Conservation (phyloP, 2,113 vertebrate species). For the cattle (Bos taurus) region DNA sequence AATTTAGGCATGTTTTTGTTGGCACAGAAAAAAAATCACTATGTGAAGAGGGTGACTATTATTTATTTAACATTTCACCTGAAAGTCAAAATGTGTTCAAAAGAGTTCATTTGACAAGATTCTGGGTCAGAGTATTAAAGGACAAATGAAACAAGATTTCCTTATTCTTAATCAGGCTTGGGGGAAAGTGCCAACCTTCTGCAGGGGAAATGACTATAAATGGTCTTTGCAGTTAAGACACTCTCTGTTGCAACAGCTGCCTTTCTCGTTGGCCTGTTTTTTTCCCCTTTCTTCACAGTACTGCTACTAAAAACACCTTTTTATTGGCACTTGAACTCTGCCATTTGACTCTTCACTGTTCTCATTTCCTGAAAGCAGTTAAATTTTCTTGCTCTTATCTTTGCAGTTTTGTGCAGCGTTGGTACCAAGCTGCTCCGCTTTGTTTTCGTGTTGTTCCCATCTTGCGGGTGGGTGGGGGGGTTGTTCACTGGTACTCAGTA, state of each 20-base stretch:
- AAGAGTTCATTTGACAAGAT: slow-evolving; percentile 40
- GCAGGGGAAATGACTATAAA: not conserved
- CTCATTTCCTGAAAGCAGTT: not conserved
- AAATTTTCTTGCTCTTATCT: not conserved
- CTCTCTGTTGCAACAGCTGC: slow-evolving; percentile 4
- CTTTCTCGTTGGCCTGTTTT: not conserved
- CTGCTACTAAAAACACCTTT: slow-evolving; percentile 21
- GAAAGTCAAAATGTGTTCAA: slow-evolving; percentile 46
- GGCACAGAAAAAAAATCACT: slow-evolving; percentile 58
- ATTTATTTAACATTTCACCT: slow-evolving; percentile 68
- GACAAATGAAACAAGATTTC: not conserved
- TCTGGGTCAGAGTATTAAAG: slow-evolving; percentile 37
- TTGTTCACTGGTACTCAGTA: not conserved
- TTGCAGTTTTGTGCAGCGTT: not conserved
- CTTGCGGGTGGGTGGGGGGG: not conserved
- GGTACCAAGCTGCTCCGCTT: not conserved
- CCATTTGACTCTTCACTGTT: not conserved
- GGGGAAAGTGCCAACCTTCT: not conserved
- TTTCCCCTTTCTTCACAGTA: not conserved
- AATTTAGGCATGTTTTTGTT: slow-evolving; percentile 63
- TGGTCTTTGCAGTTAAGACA: not conserved
- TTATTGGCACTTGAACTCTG: not conserved
- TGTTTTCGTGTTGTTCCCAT: not conserved
- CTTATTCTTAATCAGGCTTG: slow-evolving; percentile 5
- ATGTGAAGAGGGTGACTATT: slow-evolving; percentile 66